Evolutionary conservation across 2,113 vertebrate genomes (phyloP).

Genomic region (Vulpes lagopus): DNA sequence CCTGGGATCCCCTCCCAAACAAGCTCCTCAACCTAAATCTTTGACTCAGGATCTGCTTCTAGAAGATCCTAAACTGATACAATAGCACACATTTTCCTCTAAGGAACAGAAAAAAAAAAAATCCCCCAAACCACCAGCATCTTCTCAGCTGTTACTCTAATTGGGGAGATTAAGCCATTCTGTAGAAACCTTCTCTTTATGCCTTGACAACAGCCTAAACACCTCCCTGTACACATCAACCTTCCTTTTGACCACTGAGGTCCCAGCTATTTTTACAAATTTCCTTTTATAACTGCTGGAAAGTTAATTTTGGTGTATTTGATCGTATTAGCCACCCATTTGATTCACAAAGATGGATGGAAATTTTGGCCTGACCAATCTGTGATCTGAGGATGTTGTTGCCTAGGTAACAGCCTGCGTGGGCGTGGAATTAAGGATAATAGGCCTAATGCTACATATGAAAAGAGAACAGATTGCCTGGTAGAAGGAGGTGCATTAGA

Average conservation of each 20-base stretch:
- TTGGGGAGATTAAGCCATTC: neutral
- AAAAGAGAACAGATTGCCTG: slow-evolving; percentile 77
- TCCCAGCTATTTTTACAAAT: slow-evolving; percentile 59
- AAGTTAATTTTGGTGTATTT: slow-evolving; percentile 55
- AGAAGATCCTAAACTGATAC: neutral
- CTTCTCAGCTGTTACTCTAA: slow-evolving; percentile 24
- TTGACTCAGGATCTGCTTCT: neutral
- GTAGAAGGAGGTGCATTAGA: slow-evolving; percentile 74
- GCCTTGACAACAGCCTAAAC: neutral
- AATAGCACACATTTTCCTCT: neutral
- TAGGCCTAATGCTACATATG: slow-evolving; percentile 71
- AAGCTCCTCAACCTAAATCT: neutral
- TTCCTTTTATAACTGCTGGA: slow-evolving; percentile 47
- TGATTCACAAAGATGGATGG: slow-evolving; percentile 69
- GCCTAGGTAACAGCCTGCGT: slow-evolving; percentile 64
- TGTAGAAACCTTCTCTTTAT: neutral
- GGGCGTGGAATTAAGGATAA: slow-evolving; percentile 71
- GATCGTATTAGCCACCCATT: slow-evolving; percentile 62
- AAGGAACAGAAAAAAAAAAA: neutral
- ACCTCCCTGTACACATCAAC: neutral
- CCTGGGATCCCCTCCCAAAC: neutral
- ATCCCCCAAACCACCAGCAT: neutral
- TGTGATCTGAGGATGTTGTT: slow-evolving; percentile 63
- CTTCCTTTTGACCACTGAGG: slow-evolving; percentile 55
- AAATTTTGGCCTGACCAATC: slow-evolving; percentile 69